A percentile compares a stretch with the other conserved stretches of the same genome.
phyloP scores from a whole-genome alignment of 2,113 vertebrate species.

The Corynorhinus townsendii region DNA sequence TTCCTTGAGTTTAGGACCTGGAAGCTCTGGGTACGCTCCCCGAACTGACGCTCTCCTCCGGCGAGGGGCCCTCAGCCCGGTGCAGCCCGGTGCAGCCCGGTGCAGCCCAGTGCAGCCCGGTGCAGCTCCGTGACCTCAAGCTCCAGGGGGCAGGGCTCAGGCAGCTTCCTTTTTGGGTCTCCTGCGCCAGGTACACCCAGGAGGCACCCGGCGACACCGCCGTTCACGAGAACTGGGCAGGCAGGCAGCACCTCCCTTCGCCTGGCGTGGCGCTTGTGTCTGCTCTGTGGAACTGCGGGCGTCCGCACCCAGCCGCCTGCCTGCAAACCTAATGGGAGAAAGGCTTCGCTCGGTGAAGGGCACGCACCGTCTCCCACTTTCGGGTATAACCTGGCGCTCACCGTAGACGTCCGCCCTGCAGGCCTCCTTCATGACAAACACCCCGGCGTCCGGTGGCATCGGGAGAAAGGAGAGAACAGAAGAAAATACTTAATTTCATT shows the following conservation, averaged over 20 bases:
- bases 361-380: constrained; percentile 70
- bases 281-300: background rate
- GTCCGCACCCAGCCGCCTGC: constrained; percentile 35
- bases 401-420: constrained; percentile 72
- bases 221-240: background rate
- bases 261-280: background rate
- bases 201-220: rapidly evolving
- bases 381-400: constrained; percentile 72
- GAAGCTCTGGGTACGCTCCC: background rate
- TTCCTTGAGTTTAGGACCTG: background rate
- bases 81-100: rapidly evolving
- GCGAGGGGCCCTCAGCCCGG: background rate
- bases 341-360: constrained; percentile 59
- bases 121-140: rapidly evolving
- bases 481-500: constrained; percentile 85
- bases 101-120: rapidly evolving
- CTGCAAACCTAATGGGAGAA: constrained; percentile 59
- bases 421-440: constrained; percentile 70
- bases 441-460: constrained; percentile 75
- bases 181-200: background rate
- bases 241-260: background rate
- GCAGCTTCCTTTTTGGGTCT: background rate
- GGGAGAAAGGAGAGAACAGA: constrained; percentile 69
- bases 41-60: rapidly evolving
- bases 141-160: rapidly evolving